A percentile compares a stretch with the other conserved stretches of the same genome.
These are phyloP conservation scores for Ailurus styani DNA, from an alignment of 2,113 vertebrate species.

Conservation along the genomic window DNA sequence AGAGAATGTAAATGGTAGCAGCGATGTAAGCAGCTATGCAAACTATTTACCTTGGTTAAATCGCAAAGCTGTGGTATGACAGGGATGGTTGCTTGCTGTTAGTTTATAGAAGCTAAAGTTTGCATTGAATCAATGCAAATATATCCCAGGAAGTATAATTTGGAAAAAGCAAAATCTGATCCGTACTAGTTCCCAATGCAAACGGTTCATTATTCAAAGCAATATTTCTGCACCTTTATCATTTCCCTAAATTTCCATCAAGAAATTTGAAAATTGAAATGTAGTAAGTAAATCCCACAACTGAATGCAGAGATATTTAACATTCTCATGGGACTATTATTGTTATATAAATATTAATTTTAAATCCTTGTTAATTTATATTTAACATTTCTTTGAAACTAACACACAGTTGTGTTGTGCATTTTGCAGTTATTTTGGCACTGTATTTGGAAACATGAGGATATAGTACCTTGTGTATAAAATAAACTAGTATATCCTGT, in stretches of 20 bases:
- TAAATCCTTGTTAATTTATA: slow-evolving; percentile 59
- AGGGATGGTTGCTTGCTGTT: slow-evolving; percentile 48
- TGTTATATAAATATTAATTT: slow-evolving; percentile 68
- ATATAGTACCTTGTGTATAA: not conserved
- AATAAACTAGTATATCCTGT: slow-evolving; percentile 34
- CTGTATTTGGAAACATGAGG: not conserved
- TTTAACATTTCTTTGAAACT: not conserved
- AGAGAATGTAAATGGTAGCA: slow-evolving; percentile 16
- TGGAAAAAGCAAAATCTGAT: not conserved
- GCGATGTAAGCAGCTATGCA: slow-evolving; percentile 55
- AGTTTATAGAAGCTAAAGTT: slow-evolving; percentile 74
- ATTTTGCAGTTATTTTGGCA: slow-evolving; percentile 21
- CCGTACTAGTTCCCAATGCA: slow-evolving; percentile 50
- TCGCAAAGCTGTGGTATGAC: slow-evolving; percentile 59
- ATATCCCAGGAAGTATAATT: slow-evolving; percentile 25
- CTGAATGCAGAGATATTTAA: slow-evolving; percentile 50
- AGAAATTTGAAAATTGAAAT: slow-evolving; percentile 40
- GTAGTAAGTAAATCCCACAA: slow-evolving; percentile 61
- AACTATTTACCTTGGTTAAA: slow-evolving; percentile 63
- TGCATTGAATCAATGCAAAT: slow-evolving; percentile 67
- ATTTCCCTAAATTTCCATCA: slow-evolving; percentile 37
- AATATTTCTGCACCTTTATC: slow-evolving; percentile 42
- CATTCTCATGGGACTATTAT: not conserved
- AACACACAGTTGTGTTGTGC: not conserved
- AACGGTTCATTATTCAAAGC: slow-evolving; percentile 61